Evolutionary conservation across 2,888 invertebrate species (phyloP).

Genomic region (Trissolcus brochymenae): DNA sequence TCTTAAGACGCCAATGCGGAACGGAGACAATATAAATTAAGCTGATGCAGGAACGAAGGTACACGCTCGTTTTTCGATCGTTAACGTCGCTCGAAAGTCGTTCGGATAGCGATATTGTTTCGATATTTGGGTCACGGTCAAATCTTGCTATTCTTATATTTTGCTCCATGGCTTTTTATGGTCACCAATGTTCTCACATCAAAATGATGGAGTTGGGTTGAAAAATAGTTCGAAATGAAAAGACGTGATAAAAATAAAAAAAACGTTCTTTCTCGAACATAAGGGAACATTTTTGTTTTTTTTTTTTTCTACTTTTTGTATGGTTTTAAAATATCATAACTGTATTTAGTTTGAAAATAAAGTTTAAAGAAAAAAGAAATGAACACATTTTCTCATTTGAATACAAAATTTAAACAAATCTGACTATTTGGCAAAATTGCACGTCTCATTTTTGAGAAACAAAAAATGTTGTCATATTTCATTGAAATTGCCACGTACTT

Average conservation of each 20-base stretch:
- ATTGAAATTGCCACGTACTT: conserved; percentile 7
- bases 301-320: no score
- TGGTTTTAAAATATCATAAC: no score
- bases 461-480: neutral
- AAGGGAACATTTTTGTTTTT: no score
- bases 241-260: neutral
- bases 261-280: neutral
- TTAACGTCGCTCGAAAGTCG: conserved; percentile 32
- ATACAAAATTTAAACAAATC: neutral
- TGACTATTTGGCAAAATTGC: no score
- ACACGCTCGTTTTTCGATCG: conserved; percentile 17
- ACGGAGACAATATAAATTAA: conserved; percentile 1
- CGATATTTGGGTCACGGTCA: conserved; percentile 48
- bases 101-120: conserved; percentile 24
- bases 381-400: no score
- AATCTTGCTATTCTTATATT: conserved; percentile 31
- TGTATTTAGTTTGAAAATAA: no score
- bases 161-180: conserved; percentile 21
- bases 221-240: neutral
- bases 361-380: no score
- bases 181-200: conserved; percentile 12
- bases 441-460: no score
- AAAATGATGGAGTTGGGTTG: conserved; percentile 4
- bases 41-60: neutral
- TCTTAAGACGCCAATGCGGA: neutral